A percentile compares a stretch with the other conserved stretches of the same genome.
Evolutionary conservation across 2,888 invertebrate genomes (phyloP).

Genomic region (Carterocephalus palaemon): DNA sequence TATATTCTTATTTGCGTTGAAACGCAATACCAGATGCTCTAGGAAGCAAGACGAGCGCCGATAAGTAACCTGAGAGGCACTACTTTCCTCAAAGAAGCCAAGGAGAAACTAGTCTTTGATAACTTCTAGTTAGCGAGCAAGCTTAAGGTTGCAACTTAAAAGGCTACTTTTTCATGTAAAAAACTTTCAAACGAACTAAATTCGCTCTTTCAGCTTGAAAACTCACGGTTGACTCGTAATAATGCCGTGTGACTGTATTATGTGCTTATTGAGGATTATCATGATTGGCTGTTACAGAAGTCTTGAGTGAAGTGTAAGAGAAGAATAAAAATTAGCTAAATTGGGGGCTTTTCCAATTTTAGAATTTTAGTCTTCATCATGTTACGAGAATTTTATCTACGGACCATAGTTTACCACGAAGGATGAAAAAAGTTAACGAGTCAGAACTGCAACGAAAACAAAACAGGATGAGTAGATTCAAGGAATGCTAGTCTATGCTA

Average conservation of each 20-base stretch:
- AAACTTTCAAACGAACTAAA: slow-evolving; percentile 24
- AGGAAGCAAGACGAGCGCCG: slow-evolving; percentile 4
- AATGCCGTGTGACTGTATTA: not conserved
- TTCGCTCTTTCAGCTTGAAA: slow-evolving; percentile 15
- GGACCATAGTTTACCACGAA: no score
- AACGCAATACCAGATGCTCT: slow-evolving; percentile 13
- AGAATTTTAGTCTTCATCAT: no score
- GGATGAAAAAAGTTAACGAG: no score
- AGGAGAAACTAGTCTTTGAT: slow-evolving; percentile 22
- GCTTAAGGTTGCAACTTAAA: slow-evolving; percentile 25
- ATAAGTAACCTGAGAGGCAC: slow-evolving; percentile 15
- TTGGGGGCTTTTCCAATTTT: no score
- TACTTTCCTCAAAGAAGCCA: slow-evolving; percentile 23
- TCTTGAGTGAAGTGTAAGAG: no score
- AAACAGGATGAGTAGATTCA: no score
- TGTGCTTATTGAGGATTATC: no score
- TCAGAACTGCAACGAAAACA: no score
- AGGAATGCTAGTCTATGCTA: no score
- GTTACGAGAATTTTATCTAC: no score
- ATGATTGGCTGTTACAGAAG: no score
- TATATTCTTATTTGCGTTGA: not conserved
- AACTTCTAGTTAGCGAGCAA: slow-evolving; percentile 24
- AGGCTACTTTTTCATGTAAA: slow-evolving; percentile 24
- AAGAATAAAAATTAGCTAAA: no score
- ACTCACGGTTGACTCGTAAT: slow-evolving; percentile 2